Percentiles rank a stretch among this genome's conserved stretches.
Evolutionary conservation across 1,140 invertebrate genomes (phyloP).

Genomic region (Apocrypta bakeri): DNA sequence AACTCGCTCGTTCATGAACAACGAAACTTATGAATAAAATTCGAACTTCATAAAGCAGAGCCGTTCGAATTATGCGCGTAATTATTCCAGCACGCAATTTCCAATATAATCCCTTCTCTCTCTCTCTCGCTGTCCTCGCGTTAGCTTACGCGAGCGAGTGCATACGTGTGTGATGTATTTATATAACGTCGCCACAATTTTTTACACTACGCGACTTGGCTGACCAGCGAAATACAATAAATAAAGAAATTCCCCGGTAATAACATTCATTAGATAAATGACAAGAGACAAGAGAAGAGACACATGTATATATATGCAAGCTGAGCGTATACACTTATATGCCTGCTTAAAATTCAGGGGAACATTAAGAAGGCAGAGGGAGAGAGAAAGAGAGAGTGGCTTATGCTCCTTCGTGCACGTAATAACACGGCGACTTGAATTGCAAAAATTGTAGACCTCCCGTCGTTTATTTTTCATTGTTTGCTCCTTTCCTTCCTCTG

Average conservation of each 20-base stretch:
- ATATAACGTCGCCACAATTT: background rate
- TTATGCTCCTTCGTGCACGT: conserved; percentile 36
- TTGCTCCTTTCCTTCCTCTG: conserved; percentile 28
- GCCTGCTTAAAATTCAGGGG: conserved; percentile 45
- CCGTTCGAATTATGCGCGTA: conserved; percentile 14
- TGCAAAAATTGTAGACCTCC: conserved; percentile 49
- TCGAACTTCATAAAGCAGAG: background rate
- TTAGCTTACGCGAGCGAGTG: background rate
- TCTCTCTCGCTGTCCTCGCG: background rate
- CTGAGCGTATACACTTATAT: background rate
- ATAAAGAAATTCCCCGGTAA: conserved; percentile 41
- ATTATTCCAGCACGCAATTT: conserved; percentile 28
- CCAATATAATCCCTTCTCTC: background rate
- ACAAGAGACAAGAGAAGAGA: conserved; percentile 18
- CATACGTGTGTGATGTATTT: too few relatives aligned
- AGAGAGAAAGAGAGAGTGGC: background rate
- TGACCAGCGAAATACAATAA: conserved; percentile 16
- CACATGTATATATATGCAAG: background rate
- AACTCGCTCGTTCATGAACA: background rate
- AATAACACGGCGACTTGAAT: conserved; percentile 48
- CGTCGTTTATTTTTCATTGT: conserved; percentile 47
- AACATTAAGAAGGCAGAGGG: conserved; percentile 22
- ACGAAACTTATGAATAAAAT: background rate
- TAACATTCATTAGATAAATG: conserved; percentile 46
- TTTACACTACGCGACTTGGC: background rate